Conservation (phyloP, 1,140 invertebrate species). For the Orchesella cincta region DNA sequence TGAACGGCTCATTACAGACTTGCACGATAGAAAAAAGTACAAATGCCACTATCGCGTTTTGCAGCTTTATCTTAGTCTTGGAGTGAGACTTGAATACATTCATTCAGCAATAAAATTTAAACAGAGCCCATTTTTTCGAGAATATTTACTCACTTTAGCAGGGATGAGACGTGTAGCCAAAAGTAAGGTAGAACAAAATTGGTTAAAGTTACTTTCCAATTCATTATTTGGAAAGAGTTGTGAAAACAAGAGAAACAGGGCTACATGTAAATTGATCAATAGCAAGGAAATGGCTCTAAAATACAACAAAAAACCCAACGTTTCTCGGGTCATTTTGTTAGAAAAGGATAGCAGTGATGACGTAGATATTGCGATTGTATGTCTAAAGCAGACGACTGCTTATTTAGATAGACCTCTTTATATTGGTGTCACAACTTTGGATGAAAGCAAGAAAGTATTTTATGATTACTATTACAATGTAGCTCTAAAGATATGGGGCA, state of each 20-base stretch:
- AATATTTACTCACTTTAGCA: neutral
- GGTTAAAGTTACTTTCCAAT: neutral
- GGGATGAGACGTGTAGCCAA: neutral
- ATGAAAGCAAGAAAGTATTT: neutral
- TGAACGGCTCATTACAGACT: neutral
- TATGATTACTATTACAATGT: neutral
- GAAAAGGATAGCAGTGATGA: neutral
- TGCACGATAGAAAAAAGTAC: neutral
- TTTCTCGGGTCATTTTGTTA: neutral
- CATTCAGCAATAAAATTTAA: neutral
- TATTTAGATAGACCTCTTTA: neutral
- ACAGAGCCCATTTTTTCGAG: neutral
- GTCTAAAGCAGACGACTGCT: neutral
- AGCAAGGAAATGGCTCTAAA: neutral
- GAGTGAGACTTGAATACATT: neutral
- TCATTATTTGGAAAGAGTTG: neutral
- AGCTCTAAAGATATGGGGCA: neutral
- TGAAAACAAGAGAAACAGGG: neutral
- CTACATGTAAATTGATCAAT: neutral
- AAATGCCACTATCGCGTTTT: neutral
- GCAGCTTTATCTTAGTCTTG: neutral
- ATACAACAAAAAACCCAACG: neutral
- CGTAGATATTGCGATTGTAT: neutral
- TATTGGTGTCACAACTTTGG: neutral
- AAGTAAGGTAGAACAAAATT: neutral